Conservation (phyloP, 2,888 invertebrate genomes). For the Drosophila paramelanica region DNA sequence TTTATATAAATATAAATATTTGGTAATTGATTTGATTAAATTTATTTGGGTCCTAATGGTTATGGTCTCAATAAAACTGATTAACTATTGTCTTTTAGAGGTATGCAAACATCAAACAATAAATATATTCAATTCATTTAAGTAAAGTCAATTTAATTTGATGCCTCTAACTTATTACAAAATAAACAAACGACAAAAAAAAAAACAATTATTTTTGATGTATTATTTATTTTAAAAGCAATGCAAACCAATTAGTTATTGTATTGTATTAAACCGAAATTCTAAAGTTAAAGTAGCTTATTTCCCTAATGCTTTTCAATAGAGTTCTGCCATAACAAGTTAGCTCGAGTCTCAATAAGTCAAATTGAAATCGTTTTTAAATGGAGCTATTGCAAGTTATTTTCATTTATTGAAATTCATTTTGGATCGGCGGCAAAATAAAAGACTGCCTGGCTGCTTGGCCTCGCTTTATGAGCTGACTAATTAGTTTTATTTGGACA, state of each 20-base stretch:
- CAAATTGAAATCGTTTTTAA: neutral
- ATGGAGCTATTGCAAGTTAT: neutral
- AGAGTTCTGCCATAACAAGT: neutral
- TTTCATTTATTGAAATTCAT: neutral
- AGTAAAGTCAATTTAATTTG: too few relatives aligned
- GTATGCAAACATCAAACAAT: neutral
- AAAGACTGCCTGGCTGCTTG: neutral
- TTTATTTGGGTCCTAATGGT: neutral
- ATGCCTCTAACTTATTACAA: too few relatives aligned
- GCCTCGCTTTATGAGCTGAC: constrained; percentile 30
- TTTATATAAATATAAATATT: neutral
- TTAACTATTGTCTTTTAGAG: neutral
- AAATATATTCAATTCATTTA: neutral
- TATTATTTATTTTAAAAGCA: neutral
- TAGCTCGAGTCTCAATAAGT: neutral
- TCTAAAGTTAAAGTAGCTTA: neutral
- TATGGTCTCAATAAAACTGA: too few relatives aligned
- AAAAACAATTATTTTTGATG: neutral
- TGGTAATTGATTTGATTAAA: neutral
- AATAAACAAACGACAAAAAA: neutral
- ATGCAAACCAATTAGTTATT: constrained; percentile 7
- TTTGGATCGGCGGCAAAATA: neutral
- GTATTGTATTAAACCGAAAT: neutral
- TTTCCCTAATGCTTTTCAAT: neutral
- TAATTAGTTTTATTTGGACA: constrained; percentile 58